Evolutionary conservation across 2,113 vertebrate genomes (phyloP), one percentile per base, ranked within the genome.

Genomic region (Chascanopsetta lugubris): DNA sequence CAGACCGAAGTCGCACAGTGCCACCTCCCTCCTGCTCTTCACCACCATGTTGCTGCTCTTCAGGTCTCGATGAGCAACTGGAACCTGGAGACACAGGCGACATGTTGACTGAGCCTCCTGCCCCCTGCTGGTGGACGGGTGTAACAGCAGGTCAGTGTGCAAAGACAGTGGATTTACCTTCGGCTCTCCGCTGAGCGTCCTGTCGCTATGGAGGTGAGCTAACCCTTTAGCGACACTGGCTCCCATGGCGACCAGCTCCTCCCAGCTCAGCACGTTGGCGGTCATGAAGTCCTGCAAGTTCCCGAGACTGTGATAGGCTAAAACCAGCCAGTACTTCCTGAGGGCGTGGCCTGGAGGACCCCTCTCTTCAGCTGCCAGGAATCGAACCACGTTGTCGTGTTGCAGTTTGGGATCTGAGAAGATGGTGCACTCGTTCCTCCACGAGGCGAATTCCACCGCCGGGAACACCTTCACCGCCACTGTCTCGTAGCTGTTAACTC

Each of bases 391-490:
- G 1, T 94, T 95, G n/a, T 93, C 91, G 0, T 97, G 95, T 75
- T 92, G 89, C 24, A 96, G 88, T 55, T 92, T 91, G 54, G 87
- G 83, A 1, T 96, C 94, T 0, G 93, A 92, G 77, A 94, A 93
- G 82, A 96, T 94, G 82, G 87, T 90, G 67, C 91, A 91, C 82
- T 96, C 95, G 0, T 93, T 95, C 62, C 90, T 93, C 95, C 95
- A 97, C 0, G 94, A 96, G 8, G 88, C 85, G 5, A 92, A 95
- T 63, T 95, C 95, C 43, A 94, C 88, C 0, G 89, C 89, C 1
- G 93, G 93, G 62, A 97, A 97, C 68, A 97, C 94, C 90, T 97
- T 97, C 55, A 96, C 94, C 0, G 95, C 95, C 65, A 96, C 94
- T 0, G 89, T 93, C 62, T 95, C 92, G 1, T 90, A 92, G 0